Percentiles rank a stretch among this genome's conserved stretches.
phyloP scores from a whole-genome alignment of 35 echinoderm and acorn worm species.

The Lytechinus pictus region DNA sequence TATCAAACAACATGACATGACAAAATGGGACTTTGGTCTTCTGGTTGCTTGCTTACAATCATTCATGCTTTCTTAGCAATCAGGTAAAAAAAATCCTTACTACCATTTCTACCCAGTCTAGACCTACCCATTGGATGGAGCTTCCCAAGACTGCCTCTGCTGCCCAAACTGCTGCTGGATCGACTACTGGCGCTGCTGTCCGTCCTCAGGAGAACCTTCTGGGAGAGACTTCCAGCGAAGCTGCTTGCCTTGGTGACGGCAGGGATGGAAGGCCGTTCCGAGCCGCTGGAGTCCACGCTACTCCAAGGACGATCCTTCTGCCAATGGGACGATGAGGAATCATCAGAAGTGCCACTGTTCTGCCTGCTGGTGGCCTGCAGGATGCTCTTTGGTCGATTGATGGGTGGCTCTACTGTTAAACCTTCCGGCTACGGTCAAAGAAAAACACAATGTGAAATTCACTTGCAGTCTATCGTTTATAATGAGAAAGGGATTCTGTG shows the following conservation, averaged over 20 bases:
- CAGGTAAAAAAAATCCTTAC: no score
- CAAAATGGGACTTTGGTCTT: no score
- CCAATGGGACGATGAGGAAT: slow-evolving; percentile 75
- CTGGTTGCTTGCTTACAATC: no score
- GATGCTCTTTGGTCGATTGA: slow-evolving; percentile 66
- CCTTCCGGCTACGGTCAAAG: slow-evolving; percentile 34
- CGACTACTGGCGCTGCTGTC: slow-evolving; percentile 93
- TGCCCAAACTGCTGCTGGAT: slow-evolving; percentile 80
- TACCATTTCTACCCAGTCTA: not conserved
- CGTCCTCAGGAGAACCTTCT: slow-evolving; percentile 80
- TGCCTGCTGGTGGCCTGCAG: slow-evolving; percentile 72
- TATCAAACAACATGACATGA: no score
- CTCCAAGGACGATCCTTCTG: slow-evolving; percentile 96
- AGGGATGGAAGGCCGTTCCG: slow-evolving; percentile 80
- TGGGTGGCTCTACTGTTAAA: slow-evolving; percentile 62
- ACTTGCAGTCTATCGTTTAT: not conserved
- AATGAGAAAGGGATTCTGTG: no score
- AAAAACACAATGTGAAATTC: not conserved
- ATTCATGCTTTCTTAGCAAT: no score
- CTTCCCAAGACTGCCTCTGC: slow-evolving; percentile 72
- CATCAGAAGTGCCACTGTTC: slow-evolving; percentile 82
- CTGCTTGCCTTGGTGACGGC: slow-evolving; percentile 98
- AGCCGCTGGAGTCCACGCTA: slow-evolving; percentile 96
- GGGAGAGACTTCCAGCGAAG: slow-evolving; percentile 85
- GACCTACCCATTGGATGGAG: slow-evolving; percentile 62